Conservation (phyloP, 1,140 invertebrate genomes). For the Grapholita molesta region DNA sequence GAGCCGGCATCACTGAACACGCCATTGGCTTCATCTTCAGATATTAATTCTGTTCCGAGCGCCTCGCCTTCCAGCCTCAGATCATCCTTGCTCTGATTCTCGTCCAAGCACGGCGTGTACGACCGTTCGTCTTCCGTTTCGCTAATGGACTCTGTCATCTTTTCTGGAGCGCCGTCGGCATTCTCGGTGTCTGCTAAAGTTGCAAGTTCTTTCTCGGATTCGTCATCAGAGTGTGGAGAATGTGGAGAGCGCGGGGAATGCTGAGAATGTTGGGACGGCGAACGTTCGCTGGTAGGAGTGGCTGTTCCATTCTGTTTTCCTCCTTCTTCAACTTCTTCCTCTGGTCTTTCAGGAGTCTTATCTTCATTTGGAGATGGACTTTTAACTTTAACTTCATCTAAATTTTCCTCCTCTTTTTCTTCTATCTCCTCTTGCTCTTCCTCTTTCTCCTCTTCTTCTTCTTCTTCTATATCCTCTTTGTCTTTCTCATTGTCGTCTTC, state of each 20-base stretch:
- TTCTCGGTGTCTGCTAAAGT: neutral
- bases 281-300: neutral
- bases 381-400: neutral
- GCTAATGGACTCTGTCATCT: constrained; percentile 80
- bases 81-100: constrained; percentile 77
- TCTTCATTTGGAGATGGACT: neutral
- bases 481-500: constrained; percentile 6
- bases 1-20: constrained; percentile 63
- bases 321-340: constrained; percentile 4
- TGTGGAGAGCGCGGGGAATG: neutral
- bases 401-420: neutral
- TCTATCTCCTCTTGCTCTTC: constrained; percentile 19
- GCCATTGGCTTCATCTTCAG: constrained; percentile 82
- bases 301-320: constrained; percentile 9
- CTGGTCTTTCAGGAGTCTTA: constrained; percentile 4
- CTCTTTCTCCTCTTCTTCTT: constrained; percentile 28
- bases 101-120: constrained; percentile 83
- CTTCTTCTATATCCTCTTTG: neutral
- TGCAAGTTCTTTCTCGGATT: neutral
- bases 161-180: constrained; percentile 52
- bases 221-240: neutral
- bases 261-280: neutral
- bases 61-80: constrained; percentile 74
- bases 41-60: constrained; percentile 85
- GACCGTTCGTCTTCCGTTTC: constrained; percentile 80